These are phyloP conservation scores for Hirudinaria manillensis DNA, from an alignment of 2,888 invertebrate genomes.

Conservation along the genomic window DNA sequence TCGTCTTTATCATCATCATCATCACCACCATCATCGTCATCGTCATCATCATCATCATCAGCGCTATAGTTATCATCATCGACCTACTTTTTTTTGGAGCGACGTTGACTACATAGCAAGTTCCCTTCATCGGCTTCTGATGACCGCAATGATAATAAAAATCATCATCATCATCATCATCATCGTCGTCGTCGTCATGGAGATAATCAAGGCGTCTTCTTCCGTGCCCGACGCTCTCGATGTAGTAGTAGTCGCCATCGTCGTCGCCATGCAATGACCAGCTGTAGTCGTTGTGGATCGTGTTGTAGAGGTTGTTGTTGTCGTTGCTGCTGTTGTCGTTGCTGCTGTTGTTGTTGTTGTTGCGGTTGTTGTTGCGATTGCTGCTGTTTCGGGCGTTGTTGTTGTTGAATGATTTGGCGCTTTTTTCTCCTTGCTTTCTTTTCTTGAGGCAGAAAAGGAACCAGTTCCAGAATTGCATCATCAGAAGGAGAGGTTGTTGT, in stretches of 20 bases:
- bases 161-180: too few species aligned
- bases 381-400: not conserved
- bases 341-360: not conserved
- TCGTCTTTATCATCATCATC: conserved; percentile 19
- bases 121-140: not conserved
- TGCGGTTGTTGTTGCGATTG: not conserved
- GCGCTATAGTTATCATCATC: conserved; percentile 32
- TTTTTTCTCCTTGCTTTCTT: too few species aligned
- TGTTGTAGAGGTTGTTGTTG: conserved; percentile 1
- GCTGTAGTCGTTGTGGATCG: not conserved
- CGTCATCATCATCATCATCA: conserved; percentile 32
- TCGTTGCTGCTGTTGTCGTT: not conserved
- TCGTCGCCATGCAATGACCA: not conserved
- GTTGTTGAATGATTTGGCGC: not conserved
- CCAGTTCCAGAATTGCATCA: too few species aligned
- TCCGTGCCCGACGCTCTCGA: too few species aligned
- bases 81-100: not conserved
- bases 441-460: too few species aligned
- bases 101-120: not conserved
- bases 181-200: too few species aligned
- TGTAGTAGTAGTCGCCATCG: too few species aligned
- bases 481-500: too few species aligned
- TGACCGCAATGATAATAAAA: too few species aligned
- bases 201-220: too few species aligned
- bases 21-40: conserved; percentile 30